Evolutionary conservation across 2,797 vertebrate species (phyloP), one percentile per base, ranked within the genome.

Genomic region (Karalla daura): DNA sequence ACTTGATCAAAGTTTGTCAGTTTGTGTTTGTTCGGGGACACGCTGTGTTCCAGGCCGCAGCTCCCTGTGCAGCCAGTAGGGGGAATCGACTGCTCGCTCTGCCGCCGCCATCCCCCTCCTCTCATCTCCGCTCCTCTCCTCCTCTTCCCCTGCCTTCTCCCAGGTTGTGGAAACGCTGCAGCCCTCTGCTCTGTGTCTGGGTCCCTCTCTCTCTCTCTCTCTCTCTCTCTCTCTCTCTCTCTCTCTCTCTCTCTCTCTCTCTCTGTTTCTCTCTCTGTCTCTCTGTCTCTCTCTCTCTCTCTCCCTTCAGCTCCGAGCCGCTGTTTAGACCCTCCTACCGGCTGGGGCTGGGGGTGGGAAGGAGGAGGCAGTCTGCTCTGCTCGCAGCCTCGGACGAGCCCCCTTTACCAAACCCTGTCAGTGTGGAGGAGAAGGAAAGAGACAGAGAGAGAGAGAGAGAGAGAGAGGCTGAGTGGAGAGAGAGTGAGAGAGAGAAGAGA

Each of bases 1-100:
- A n/a, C n/a, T n/a, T 44, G 14, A 13, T 0, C 30, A 4, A 10
- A n/a, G 14, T 70, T 67, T 45, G 15, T 46, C 21, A 27, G 35
- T n/a, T n/a, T n/a, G 20, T 59, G 23, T 69, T 56, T 23, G 21
- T 39, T 17, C 62, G 59, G 58, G 52, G 45, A 40, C 70, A 50
- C 3, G 14, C 32, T 65, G 54, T 66, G 63, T 53, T 73, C 35
- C 39, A 58, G 66, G 76, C 23, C 5, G 85, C 15, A 87, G 85
- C 56, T 74, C 88, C 88, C 7, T 9, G 62, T 85, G 74, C 87
- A 87, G 89, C 94, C 94, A 94, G 95, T 87, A 94, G 94, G 94
- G 94, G 94, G 94, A 92, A 94, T 93, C 91, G 90, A 92, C 91
- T 86, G 70, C 89, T 89, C 49, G 44, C 61, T n/a, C n/a, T n/a